phyloP scores from a whole-genome alignment of 2,888 invertebrate genomes.

The Acholoe squamosa region DNA sequence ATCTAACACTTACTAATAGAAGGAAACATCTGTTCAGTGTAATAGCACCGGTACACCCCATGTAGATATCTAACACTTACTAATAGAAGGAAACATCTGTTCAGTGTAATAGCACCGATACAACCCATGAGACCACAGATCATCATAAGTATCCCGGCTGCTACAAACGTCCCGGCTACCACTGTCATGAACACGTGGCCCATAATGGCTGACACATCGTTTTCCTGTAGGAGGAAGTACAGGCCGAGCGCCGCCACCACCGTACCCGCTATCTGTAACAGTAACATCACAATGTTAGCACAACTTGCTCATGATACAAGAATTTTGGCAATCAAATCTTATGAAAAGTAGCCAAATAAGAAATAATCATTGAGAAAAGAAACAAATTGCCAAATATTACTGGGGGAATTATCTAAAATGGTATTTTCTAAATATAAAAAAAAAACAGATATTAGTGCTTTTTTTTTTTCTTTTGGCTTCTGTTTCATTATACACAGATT shows the following conservation, averaged over 20 bases:
- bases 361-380: background rate
- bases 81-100: background rate
- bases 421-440: background rate
- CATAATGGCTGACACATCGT: constrained; percentile 26
- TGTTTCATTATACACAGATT: too few relatives aligned
- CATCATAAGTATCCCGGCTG: constrained; percentile 17
- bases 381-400: background rate
- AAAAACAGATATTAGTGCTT: background rate
- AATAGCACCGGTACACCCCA: too few relatives aligned
- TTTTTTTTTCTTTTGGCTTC: background rate
- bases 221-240: constrained; percentile 33
- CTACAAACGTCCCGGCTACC: background rate
- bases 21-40: background rate
- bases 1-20: background rate
- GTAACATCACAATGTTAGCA: background rate
- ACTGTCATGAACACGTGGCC: constrained; percentile 24
- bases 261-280: constrained; percentile 25
- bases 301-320: background rate
- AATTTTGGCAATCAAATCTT: background rate
- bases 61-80: too few relatives aligned
- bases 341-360: background rate
- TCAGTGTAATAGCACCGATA: background rate
- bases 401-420: background rate
- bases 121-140: background rate
- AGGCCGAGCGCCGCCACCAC: background rate